Base-by-base conservation (phyloP, 2,888 invertebrate species). In the Altica lythri region DNA sequence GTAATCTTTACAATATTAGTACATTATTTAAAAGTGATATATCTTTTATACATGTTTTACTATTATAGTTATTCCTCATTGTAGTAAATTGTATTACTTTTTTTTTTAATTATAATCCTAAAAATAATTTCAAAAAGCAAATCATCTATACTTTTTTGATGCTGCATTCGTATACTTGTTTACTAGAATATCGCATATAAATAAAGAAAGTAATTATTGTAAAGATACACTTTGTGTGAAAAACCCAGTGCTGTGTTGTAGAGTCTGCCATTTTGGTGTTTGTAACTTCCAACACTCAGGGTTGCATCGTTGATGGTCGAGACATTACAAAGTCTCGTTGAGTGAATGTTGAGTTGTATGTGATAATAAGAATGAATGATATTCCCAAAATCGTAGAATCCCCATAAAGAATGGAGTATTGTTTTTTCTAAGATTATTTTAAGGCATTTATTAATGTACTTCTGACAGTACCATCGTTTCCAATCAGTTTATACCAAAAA, bases 391-490 rank as follows among this genome's bases (percentile, higher is more conserved):
- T 56, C 55, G 59, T 64, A 63, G 60, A 46, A 50, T 54, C 60
- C 59, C 55, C 57, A 55, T 60, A 64, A 57, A 63, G 57, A 61
- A 63, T 60, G 63, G 64, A 69, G 67, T 68, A 66, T 68, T 67
- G 61, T 66, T 66, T 68, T 65, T 66, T 65, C 61, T 64, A 64
- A 64, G 62, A 61, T 64, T 63, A 63, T 61, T 62, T 67, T 68
- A 68, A 68, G 67, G 75, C 73, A 74, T 75, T 74, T 75, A 74
- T 70, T 66, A 65, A 63, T 64, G 66, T 68, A 69, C 58, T 67
- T 62, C 8, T 64, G 64, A 57, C 50, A 59, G 61, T 61, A 71
- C 68, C 68, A 68, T 70, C 54, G 62, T 67, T 69, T 70, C 65
- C 66, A 68, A 68, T 68, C 65, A 68, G 59, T 65, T 66, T 61